Evolutionary conservation across 2,113 vertebrate genomes (phyloP), one percentile per base, ranked within the genome.

Genomic region (human (Homo sapiens)): DNA sequence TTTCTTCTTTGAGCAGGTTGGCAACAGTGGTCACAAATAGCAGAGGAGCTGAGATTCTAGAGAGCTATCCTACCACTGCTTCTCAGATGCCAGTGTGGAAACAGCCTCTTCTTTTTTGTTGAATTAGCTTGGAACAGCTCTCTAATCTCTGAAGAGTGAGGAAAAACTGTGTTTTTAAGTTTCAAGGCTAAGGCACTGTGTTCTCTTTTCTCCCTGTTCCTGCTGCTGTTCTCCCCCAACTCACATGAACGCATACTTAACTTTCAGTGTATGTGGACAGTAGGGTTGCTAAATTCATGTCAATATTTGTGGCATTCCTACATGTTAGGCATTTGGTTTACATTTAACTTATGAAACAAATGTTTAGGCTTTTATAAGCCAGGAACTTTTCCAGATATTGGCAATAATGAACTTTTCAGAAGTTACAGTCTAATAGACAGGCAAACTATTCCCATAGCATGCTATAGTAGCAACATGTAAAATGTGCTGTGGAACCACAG

Each of bases 61-160:
- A 11, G 3, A 2, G 7, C 30, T 20, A 5, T 6, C 27, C 64
- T 13, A 17, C 61, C 0, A 0, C 27, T 40, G 61, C 40, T 38
- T 55, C n/a, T 32, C 64, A 43, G 23, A 10, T 6, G 6, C 25
- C 38, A 17, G 35, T 83, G 68, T 59, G 89, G 48, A 75, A 50
- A 23, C 0, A 10, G 3, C n/a, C 40, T 70, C 43, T 27, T 16
- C 8, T 52, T 43, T 68, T 25, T 6, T n/a, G 2, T 8, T n/a
- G 61, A 75, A 50, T 16, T 78, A 61, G 20, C 30, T 70, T 72
- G 76, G 43, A 81, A 18, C 57, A 45, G 50, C 72, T 83, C 30
- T 40, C 23, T 50, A 23, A 35, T 52, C n/a, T 14, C 50, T 48
- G 82, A 30, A 40, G 45, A 84, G 32, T n/a, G 35, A 61, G 25